Evolutionary conservation across 2,888 invertebrate species (phyloP).

Genomic region (Acleris cristana): DNA sequence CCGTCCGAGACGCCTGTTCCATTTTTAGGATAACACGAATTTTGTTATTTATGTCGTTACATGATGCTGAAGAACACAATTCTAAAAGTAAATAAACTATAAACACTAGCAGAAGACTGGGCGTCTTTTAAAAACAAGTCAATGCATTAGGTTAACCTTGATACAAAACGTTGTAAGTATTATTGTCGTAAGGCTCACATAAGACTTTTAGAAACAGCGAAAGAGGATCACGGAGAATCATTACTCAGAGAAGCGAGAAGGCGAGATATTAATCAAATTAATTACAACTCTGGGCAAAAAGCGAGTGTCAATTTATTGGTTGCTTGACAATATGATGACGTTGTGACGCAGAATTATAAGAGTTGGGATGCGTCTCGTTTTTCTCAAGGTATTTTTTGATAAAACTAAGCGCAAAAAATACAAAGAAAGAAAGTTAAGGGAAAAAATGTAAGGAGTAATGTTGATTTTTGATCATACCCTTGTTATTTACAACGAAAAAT

Average conservation of each 20-base stretch:
- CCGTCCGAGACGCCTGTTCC: too few relatives aligned
- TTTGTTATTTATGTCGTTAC: not conserved
- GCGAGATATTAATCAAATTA: slow-evolving; percentile 32
- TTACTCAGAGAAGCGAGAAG: slow-evolving; percentile 28
- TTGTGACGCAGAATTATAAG: not conserved
- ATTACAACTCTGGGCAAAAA: slow-evolving; percentile 20
- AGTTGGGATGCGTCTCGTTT: not conserved
- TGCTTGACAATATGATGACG: slow-evolving; percentile 17
- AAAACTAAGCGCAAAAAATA: too few relatives aligned
- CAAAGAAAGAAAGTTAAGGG: too few relatives aligned
- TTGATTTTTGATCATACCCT: too few relatives aligned
- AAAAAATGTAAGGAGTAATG: too few relatives aligned
- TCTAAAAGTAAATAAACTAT: not conserved
- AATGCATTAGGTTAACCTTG: not conserved
- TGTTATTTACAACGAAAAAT: too few relatives aligned
- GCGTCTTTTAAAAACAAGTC: not conserved
- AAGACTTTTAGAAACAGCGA: not conserved
- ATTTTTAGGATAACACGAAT: too few relatives aligned
- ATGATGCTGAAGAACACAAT: not conserved
- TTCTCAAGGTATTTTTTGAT: not conserved
- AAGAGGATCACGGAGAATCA: slow-evolving; percentile 24
- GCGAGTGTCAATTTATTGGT: slow-evolving; percentile 28
- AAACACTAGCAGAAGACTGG: not conserved
- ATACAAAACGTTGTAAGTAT: not conserved
- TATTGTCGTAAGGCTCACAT: not conserved